Evolutionary conservation across 2,888 invertebrate genomes (phyloP).

Genomic region (Eustalomyia histrio): DNA sequence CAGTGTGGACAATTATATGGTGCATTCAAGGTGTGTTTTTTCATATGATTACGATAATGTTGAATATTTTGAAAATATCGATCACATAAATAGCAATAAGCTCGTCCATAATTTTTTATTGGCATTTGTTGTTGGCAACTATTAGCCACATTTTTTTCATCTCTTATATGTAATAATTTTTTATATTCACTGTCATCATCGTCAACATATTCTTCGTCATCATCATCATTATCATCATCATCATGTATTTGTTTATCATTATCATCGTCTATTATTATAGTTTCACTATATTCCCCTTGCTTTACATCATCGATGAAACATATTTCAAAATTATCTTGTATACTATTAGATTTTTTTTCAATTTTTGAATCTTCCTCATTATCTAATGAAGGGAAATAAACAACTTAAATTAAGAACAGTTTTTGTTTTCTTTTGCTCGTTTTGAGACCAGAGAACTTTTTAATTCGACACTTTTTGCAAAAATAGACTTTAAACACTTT

Average conservation of each 20-base stretch:
- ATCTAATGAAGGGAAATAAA: neutral
- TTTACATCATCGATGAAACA: too few relatives aligned
- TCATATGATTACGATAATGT: slow-evolving; percentile 4
- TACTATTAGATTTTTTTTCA: neutral
- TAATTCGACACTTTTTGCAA: neutral
- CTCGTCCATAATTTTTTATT: neutral
- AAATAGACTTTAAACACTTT: neutral
- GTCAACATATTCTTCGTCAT: neutral
- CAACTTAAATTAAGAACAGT: neutral
- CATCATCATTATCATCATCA: neutral
- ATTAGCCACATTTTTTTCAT: neutral
- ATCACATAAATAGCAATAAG: neutral
- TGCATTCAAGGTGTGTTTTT: neutral
- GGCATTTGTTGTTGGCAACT: neutral
- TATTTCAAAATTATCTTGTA: neutral
- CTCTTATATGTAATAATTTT: neutral
- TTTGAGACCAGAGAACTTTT: neutral
- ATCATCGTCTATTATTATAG: neutral
- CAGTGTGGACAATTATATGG: neutral
- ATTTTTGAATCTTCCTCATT: neutral
- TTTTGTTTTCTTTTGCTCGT: neutral
- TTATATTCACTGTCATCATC: slow-evolving; percentile 1
- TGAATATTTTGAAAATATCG: neutral
- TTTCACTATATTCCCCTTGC: neutral
- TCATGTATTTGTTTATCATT: neutral